These are phyloP conservation scores for Torymus aiolomorphi DNA, from an alignment of 2,888 invertebrate species.

Conservation along the genomic window DNA sequence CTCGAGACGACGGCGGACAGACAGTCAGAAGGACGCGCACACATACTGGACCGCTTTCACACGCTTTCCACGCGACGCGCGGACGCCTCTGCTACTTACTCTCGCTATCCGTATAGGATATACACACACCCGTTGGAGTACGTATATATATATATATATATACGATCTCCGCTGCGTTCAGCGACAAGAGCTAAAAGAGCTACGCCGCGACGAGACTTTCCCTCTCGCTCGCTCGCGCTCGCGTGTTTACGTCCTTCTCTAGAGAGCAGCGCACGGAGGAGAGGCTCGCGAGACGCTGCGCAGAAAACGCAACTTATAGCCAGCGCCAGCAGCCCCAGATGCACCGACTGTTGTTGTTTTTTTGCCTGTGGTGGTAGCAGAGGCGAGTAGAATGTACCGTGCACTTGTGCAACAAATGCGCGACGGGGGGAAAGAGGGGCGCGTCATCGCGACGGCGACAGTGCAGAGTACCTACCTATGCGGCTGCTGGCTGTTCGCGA, in stretches of 20 bases:
- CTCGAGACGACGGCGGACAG: too few relatives aligned
- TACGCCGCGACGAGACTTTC: constrained; percentile 2
- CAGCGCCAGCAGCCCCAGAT: neutral
- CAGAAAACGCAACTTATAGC: constrained; percentile 9
- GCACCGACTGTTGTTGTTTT: constrained; percentile 48
- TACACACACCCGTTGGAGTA: neutral
- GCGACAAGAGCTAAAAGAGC: too few relatives aligned
- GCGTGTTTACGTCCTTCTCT: constrained; percentile 15
- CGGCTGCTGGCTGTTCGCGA: neutral
- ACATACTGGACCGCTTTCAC: neutral
- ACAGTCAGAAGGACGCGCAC: neutral
- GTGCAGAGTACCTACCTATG: too few relatives aligned
- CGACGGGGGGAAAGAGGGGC: too few relatives aligned
- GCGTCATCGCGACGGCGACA: too few relatives aligned
- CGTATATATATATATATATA: neutral
- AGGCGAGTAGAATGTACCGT: neutral
- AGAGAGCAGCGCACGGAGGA: neutral
- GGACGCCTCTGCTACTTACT: too few relatives aligned
- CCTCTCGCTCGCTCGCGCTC: constrained; percentile 20
- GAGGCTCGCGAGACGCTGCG: constrained; percentile 42
- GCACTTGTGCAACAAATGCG: too few relatives aligned
- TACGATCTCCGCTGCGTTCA: neutral
- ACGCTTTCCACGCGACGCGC: too few relatives aligned
- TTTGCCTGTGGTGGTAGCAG: neutral
- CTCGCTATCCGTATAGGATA: neutral